Evolutionary conservation across 2,797 vertebrate species (phyloP), one percentile per base, ranked within the genome.

Genomic region (Sphenopsis melanotis): DNA sequence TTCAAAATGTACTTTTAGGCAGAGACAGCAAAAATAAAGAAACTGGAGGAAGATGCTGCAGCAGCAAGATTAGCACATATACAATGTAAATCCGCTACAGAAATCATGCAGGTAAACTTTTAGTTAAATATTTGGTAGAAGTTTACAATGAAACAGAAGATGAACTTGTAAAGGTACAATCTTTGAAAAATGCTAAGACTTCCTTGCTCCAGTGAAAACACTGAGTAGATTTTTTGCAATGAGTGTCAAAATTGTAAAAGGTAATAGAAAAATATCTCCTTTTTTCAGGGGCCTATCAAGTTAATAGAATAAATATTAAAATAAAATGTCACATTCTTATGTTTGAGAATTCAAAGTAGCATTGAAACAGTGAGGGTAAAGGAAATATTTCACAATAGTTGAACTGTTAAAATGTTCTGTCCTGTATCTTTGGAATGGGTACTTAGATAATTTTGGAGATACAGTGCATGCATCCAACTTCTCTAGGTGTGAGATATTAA

Each of bases 101-200:
- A 99, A 97, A 87, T 98, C 64, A 91, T 98, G 69, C 98, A 99
- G 98, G 98, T 99, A 96, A 95, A 77, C n/a, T 65, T 83, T 44
- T 20, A 57, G 61, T 77, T 26, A 69, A 68, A 10, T 82, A 68
- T 42, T 93, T 65, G 92, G 50, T 80, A 81, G 69, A 93, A 72
- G 11, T 57, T 57, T 79, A 49, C 46, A 17, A 27, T 52, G 18
- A 41, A 92, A n/a, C 27, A 32, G 27, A 37, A 74, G 34, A 34
- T 63, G 15, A 79, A 77, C 9, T 39, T 69, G 12, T 63, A 80
- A 63, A 84, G 60, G n/a, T 61, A 30, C 14, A 42, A 4, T 71
- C 7, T 46, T 64, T 41, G 11, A 20, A 46, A 46, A 55, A 49
- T 16, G 15, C 22, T 24, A 24, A 16, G 44, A 30, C 30, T 57